Evolutionary conservation across 2,113 vertebrate species (phyloP).

Genomic region (Marmota flaviventris): DNA sequence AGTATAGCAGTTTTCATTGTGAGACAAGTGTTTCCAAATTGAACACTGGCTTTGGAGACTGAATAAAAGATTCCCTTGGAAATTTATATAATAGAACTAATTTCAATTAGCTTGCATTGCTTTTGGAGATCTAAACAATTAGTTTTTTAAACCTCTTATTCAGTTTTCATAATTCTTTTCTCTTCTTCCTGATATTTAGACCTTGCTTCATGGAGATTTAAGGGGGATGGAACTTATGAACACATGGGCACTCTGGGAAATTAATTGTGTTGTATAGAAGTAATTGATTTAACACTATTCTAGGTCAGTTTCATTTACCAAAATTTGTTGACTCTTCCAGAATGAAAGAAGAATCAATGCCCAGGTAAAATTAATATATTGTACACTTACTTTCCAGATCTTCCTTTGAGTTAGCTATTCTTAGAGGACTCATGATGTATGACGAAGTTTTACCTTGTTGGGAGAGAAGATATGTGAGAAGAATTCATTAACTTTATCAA

Average conservation of each 20-base stretch:
- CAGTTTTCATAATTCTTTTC: background rate
- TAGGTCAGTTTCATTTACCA: background rate
- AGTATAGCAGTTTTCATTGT: background rate
- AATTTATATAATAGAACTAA: background rate
- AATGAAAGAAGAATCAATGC: background rate
- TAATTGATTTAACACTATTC: background rate
- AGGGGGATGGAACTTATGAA: background rate
- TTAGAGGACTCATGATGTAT: background rate
- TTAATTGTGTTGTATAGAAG: background rate
- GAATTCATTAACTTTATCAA: background rate
- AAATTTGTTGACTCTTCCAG: background rate
- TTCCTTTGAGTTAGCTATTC: background rate
- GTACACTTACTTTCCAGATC: background rate
- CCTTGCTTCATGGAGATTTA: background rate
- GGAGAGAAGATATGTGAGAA: background rate
- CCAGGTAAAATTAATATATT: background rate
- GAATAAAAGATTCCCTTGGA: background rate
- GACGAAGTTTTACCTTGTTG: background rate
- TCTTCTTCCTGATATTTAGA: conserved; percentile 6
- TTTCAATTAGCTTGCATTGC: conserved; percentile 14
- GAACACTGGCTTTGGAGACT: background rate
- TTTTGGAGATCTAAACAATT: background rate
- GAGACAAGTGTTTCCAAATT: background rate
- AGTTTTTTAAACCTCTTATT: background rate
- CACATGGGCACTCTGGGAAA: background rate